Evolutionary conservation across 2,797 vertebrate genomes (phyloP).

Genomic region (Anabas testudineus): DNA sequence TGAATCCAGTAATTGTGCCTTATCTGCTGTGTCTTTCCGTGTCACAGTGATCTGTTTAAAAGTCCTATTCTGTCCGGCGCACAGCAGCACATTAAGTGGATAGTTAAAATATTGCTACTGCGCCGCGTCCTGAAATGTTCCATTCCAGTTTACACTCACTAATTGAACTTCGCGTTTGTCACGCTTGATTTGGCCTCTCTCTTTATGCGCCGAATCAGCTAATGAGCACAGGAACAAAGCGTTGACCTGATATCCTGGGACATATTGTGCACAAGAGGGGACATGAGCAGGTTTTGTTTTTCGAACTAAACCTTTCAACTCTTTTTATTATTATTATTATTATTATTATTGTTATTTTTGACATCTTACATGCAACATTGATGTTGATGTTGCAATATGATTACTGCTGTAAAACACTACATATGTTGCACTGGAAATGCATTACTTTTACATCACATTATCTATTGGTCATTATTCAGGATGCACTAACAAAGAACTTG

Average conservation of each 20-base stretch:
- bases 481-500: not conserved
- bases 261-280: constrained; percentile 4
- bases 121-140: constrained; percentile 19
- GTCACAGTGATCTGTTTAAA: not conserved
- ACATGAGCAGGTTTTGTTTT: not conserved
- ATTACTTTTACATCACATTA: not conserved
- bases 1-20: no score
- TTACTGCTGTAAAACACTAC: not conserved
- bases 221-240: constrained; percentile 43
- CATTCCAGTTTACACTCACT: constrained; percentile 12
- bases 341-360: no score
- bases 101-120: constrained; percentile 1
- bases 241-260: constrained; percentile 22
- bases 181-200: constrained; percentile 27
- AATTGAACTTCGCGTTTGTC: constrained; percentile 32
- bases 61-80: constrained; percentile 7
- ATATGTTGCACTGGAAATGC: not conserved
- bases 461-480: not conserved
- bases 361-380: no score
- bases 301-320: not conserved
- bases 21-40: not conserved
- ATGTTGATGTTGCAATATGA: not conserved
- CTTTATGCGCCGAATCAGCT: constrained; percentile 18
- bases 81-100: constrained; percentile 1
- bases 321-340: no score